phyloP scores from a whole-genome alignment of 2,113 vertebrate genomes.

The Archocentrus centrarchus region DNA sequence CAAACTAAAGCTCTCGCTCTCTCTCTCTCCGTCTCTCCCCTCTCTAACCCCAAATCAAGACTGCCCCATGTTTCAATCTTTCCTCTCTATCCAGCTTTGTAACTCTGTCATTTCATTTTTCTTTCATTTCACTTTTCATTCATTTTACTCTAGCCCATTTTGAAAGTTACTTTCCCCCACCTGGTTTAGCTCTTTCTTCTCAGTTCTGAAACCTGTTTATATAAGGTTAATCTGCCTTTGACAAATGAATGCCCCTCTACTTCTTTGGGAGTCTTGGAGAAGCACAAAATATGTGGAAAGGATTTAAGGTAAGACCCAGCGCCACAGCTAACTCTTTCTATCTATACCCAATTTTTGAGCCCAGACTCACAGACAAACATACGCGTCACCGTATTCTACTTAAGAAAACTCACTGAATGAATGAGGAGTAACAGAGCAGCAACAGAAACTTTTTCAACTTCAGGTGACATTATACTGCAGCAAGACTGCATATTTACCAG shows the following conservation, averaged over 20 bases:
- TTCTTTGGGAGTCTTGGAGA: slow-evolving; percentile 61
- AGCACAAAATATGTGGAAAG: slow-evolving; percentile 69
- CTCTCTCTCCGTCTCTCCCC: slow-evolving; percentile 22
- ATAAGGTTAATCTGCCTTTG: slow-evolving; percentile 74
- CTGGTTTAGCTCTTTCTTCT: slow-evolving; percentile 49
- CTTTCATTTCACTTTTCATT: slow-evolving; percentile 53
- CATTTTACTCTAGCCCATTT: slow-evolving; percentile 50
- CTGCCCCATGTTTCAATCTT: slow-evolving; percentile 60
- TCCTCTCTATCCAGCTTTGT: slow-evolving; percentile 55
- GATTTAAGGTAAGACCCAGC: slow-evolving; percentile 78
- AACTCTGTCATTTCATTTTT: slow-evolving; percentile 47
- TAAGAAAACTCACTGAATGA: slow-evolving; percentile 42
- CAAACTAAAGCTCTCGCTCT: slow-evolving; percentile 52
- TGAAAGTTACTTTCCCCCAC: slow-evolving; percentile 48
- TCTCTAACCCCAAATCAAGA: slow-evolving; percentile 58
- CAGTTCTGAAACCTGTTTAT: slow-evolving; percentile 68
- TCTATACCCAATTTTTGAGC: slow-evolving; percentile 60
- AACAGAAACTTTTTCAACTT: slow-evolving; percentile 44
- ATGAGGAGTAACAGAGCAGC: slow-evolving; percentile 30
- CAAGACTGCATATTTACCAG: not conserved
- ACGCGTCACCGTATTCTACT: slow-evolving; percentile 40
- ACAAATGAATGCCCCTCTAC: slow-evolving; percentile 70
- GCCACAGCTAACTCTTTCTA: slow-evolving; percentile 60
- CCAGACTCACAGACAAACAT: slow-evolving; percentile 50
- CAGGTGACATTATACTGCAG: not conserved